Evolutionary conservation across 2,888 invertebrate genomes (phyloP), one percentile per base, ranked within the genome.

Genomic region (Brassicogethes aeneus): DNA sequence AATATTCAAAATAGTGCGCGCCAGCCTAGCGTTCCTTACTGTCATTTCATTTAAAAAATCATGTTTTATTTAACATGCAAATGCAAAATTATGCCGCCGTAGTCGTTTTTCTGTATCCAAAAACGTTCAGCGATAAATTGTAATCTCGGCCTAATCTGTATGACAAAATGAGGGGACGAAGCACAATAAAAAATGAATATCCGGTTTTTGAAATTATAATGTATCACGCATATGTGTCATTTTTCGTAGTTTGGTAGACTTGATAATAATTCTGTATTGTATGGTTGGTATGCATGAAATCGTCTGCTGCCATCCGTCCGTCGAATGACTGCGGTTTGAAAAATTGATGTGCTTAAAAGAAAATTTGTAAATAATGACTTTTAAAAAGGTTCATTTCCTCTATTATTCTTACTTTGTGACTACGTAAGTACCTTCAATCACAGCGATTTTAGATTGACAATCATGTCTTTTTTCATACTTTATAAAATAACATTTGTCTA

Each of bases 161-260:
- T 32, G 32, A 32, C 32, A 32, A 32, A 12, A 32, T 32, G 32
- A 32, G 32, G 32, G 32, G 32, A 12, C 32, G 32, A 7, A 12
- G 8, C 5, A 13, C 32, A 32, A 32, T 32, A 32, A 32, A 32
- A 32, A 32, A 32, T 13, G 32, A 12, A 32, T 32, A 32, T 32
- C 32, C 32, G 10, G 32, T 32, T 32, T 23, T n/a, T 23, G 5
- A 23, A 23, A 23, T 23, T 23, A 23, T 23, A 23, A 23, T 23
- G 23, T 23, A 23, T 23, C 23, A 23, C 23, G 23, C 23, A 23
- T 23, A 23, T 23, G 34, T 34, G 34, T 34, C 15, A 13, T 34
- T 34, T 34, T 34, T 15, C 15, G 7, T 34, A 10, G 34, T 34
- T 34, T 34, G 3, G 23, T 23, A 23, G 23, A 23, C 23, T 23